These are phyloP conservation scores for Salarias fasciatus DNA, from an alignment of 2,797 vertebrate species.

Conservation along the genomic window DNA sequence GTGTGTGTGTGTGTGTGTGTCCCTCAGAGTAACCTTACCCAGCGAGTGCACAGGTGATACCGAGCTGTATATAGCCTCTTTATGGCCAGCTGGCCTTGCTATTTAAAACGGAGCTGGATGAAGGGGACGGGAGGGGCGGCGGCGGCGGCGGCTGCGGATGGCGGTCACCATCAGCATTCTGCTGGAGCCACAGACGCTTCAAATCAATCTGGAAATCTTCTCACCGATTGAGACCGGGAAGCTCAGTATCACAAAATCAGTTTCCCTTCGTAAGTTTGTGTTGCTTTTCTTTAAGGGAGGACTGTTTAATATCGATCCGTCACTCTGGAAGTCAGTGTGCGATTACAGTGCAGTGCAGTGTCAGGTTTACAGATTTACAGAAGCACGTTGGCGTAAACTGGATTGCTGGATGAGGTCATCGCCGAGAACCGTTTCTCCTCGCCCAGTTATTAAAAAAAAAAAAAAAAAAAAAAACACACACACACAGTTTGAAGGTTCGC, in stretches of 20 bases:
- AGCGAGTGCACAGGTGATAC: conserved; percentile 80
- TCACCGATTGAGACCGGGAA: no score
- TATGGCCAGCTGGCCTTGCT: conserved; percentile 82
- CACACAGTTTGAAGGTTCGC: not conserved
- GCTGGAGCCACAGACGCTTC: conserved; percentile 36
- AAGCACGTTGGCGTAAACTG: conserved; percentile 36
- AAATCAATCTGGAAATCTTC: conserved; percentile 5
- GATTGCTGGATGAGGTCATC: conserved; percentile 52
- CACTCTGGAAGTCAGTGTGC: conserved; percentile 5
- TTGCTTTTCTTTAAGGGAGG: conserved; percentile 17
- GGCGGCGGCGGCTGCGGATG: conserved; percentile 15
- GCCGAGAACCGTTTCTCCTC: not conserved
- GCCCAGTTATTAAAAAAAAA: conserved; percentile 29
- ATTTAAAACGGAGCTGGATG: conserved; percentile 79
- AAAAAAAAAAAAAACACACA: no score
- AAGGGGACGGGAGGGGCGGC: conserved; percentile 12
- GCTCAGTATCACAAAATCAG: no score
- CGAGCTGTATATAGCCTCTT: conserved; percentile 82
- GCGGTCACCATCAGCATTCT: conserved; percentile 66
- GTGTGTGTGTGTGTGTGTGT: no score
- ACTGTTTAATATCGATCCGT: conserved; percentile 40
- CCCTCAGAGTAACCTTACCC: conserved; percentile 78
- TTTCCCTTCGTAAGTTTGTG: not conserved
- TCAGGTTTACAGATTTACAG: conserved; percentile 39
- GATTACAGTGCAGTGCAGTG: conserved; percentile 39